Evolutionary conservation across 2,113 vertebrate genomes (phyloP), one percentile per base, ranked within the genome.

Genomic region (Ursus arctos): DNA sequence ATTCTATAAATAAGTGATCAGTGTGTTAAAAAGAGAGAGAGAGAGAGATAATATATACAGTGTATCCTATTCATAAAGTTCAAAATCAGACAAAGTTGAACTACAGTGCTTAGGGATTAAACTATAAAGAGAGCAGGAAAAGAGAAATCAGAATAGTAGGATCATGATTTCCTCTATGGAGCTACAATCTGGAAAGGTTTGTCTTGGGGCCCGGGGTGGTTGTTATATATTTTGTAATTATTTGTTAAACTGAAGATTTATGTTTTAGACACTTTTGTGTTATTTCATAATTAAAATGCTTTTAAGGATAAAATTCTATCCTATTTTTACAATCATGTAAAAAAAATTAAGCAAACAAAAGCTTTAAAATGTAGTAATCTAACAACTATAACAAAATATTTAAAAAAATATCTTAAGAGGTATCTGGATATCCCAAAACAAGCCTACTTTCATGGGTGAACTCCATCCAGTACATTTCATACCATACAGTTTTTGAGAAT

Each of bases 261-360:
- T 82, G 22, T 57, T 72, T 61, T 51, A 91, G 51, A 82, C 15
- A 76, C 9, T 81, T 51, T 47, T 65, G 8, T 71, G 21, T 22
- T 72, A 72, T 72, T 96, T 61, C 24, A 71, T 28, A 59, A 80
- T n/a, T 28, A 65, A 95, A 83, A 77, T 19, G 65, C 36, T 24
- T 18, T 47, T 77, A 82, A 82, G 15, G n/a, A 40, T 86, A 72
- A 77, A 85, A 91, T 90, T 43, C 40, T 89, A 71, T 13, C 55
- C 10, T 40, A 40, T 72, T 72, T 72, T 72, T 59, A 84, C 33
- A 69, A 93, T 12, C 31, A 89, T 43, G 22, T 49, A 40, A 92
- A 88, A 88, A 93, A 82, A 76, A 81, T 80, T 57, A 67, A 53
- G 36, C 53, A 61, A 89, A 85, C 8, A 57, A 94, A 91, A 91